These are phyloP conservation scores for Salvator merianae DNA, from an alignment of 2,113 vertebrate genomes.

Conservation along the genomic window DNA sequence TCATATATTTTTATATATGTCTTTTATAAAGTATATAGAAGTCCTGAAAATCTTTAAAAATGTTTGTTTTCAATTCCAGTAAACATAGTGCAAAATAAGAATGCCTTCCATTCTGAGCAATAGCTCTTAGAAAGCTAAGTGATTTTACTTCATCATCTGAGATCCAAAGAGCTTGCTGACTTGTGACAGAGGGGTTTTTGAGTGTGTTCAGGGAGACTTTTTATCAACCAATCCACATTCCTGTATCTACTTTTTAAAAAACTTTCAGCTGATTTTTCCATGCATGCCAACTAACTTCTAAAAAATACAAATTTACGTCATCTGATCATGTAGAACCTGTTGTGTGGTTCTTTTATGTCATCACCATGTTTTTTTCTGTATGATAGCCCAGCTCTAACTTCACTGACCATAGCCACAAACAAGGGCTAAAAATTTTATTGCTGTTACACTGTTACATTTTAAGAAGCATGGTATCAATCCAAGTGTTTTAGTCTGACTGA, in stretches of 20 bases:
- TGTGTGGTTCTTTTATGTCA: neutral
- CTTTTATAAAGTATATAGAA: too few relatives aligned
- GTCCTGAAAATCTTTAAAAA: neutral
- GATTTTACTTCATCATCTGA: neutral
- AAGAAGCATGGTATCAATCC: neutral
- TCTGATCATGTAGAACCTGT: neutral
- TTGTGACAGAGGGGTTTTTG: neutral
- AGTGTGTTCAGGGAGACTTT: neutral
- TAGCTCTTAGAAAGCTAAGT: neutral
- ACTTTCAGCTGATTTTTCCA: neutral
- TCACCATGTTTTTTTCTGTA: neutral
- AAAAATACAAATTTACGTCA: neutral
- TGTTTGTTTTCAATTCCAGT: neutral
- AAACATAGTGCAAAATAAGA: neutral
- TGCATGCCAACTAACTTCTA: neutral
- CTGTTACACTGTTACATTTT: neutral
- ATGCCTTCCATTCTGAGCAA: neutral
- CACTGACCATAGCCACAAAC: neutral
- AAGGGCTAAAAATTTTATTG: neutral
- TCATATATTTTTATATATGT: neutral
- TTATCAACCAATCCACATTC: neutral
- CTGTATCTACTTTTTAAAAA: neutral
- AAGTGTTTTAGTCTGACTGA: neutral
- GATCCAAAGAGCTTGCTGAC: neutral
- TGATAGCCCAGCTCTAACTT: neutral